phyloP scores from a whole-genome alignment of 1,140 invertebrate species.

The Himalopsyche phryganea region DNA sequence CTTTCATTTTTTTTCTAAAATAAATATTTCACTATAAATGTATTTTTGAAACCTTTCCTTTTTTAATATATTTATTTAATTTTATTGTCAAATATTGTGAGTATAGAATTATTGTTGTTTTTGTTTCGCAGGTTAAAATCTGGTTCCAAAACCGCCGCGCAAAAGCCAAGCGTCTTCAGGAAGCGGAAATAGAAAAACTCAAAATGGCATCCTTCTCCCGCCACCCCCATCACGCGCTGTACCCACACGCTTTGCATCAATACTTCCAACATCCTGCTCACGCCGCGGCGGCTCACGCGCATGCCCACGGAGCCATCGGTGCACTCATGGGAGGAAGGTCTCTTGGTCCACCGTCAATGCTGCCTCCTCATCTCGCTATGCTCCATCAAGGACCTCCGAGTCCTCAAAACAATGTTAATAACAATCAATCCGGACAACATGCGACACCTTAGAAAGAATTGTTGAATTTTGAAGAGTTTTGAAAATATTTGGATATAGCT shows the following conservation, averaged over 20 bases:
- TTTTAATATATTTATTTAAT: too few species aligned
- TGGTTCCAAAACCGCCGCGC: conserved; percentile 97
- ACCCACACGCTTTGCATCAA: conserved; percentile 45
- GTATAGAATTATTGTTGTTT: too few species aligned
- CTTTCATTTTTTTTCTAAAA: too few species aligned
- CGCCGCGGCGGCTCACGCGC: conserved; percentile 31
- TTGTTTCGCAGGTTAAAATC: conserved; percentile 79
- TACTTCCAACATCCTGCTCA: conserved; percentile 45
- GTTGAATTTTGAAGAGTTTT: too few species aligned
- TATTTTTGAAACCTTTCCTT: too few species aligned
- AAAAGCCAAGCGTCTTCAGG: conserved; percentile 91
- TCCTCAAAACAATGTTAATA: conserved; percentile 8
- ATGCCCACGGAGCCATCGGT: conserved; percentile 43
- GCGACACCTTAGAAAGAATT: neutral
- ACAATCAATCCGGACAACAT: conserved; percentile 16
- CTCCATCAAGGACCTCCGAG: conserved; percentile 41
- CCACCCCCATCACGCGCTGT: conserved; percentile 49
- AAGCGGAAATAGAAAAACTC: conserved; percentile 88
- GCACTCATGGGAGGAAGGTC: conserved; percentile 38
- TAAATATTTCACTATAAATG: too few species aligned
- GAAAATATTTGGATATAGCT: too few species aligned
- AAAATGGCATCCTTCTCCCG: conserved; percentile 66
- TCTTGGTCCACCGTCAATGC: conserved; percentile 43
- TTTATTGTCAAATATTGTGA: too few species aligned
- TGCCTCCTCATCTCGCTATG: conserved; percentile 40